A percentile compares a stretch with the other conserved stretches of the same genome.
phyloP scores from a whole-genome alignment of 1,140 invertebrate genomes.

The Hestina assimilis region DNA sequence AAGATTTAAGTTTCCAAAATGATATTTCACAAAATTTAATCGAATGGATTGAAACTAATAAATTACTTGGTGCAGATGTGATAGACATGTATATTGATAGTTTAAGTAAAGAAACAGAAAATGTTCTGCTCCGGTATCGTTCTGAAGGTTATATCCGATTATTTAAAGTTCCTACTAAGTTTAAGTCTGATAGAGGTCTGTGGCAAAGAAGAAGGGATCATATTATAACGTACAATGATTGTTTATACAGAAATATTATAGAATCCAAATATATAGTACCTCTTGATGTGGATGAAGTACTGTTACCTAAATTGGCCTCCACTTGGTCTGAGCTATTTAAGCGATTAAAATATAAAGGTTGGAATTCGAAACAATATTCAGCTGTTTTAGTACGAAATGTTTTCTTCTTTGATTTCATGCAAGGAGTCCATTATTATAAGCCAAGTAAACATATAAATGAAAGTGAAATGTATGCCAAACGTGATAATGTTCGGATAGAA shows the following conservation, averaged over 20 bases:
- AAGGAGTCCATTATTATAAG: slow-evolving; percentile 44
- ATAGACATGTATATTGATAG: slow-evolving; percentile 83
- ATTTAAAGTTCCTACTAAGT: slow-evolving; percentile 75
- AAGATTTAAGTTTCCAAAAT: slow-evolving; percentile 83
- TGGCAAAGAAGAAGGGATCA: slow-evolving; percentile 86
- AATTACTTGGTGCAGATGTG: slow-evolving; percentile 82
- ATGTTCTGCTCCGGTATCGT: slow-evolving; percentile 79
- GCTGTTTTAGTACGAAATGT: slow-evolving; percentile 83
- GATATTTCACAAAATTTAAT: slow-evolving; percentile 81
- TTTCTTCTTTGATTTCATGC: slow-evolving; percentile 81
- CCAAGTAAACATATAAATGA: slow-evolving; percentile 33
- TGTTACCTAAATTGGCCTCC: slow-evolving; percentile 80
- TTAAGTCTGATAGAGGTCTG: slow-evolving; percentile 75
- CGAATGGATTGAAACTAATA: slow-evolving; percentile 85
- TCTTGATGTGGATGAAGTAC: slow-evolving; percentile 85
- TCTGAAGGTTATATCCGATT: slow-evolving; percentile 77
- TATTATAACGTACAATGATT: slow-evolving; percentile 86
- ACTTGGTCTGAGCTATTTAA: slow-evolving; percentile 79
- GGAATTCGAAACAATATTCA: slow-evolving; percentile 72
- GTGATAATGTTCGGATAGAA: slow-evolving; percentile 60
- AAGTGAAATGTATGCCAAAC: slow-evolving; percentile 57
- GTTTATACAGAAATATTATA: slow-evolving; percentile 83
- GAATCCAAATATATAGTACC: slow-evolving; percentile 83
- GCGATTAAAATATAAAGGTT: slow-evolving; percentile 55
- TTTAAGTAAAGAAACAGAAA: slow-evolving; percentile 76